phyloP scores from a whole-genome alignment of 2,797 vertebrate species.

The Mormyrops boulengeri region DNA sequence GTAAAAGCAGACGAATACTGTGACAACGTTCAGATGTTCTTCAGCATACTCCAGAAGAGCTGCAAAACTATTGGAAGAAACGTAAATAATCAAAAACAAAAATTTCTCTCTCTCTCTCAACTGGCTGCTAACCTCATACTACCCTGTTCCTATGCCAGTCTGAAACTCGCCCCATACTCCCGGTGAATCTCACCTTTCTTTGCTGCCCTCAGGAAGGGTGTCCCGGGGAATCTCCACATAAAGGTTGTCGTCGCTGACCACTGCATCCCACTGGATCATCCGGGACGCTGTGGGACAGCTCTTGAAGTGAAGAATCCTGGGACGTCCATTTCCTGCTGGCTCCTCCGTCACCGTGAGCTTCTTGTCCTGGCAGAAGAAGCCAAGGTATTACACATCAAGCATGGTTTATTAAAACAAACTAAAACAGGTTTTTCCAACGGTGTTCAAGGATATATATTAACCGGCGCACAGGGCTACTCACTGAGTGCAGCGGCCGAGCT shows the following conservation, averaged over 20 bases:
- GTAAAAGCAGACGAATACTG: slow-evolving; percentile 75
- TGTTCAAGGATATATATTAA: neutral
- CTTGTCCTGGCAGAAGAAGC: slow-evolving; percentile 56
- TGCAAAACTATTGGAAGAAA: slow-evolving; percentile 54
- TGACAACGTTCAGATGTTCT: slow-evolving; percentile 72
- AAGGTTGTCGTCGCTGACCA: slow-evolving; percentile 59
- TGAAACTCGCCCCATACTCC: neutral
- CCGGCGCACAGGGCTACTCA: slow-evolving; percentile 41
- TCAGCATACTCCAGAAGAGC: slow-evolving; percentile 73
- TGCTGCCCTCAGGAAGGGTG: slow-evolving; percentile 71
- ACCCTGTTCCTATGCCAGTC: neutral
- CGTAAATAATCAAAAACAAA: neutral
- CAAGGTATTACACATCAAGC: neutral
- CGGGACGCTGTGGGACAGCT: slow-evolving; percentile 61
- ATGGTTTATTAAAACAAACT: neutral
- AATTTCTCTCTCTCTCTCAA: neutral
- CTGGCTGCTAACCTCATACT: neutral
- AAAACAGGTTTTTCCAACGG: neutral
- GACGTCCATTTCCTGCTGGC: slow-evolving; percentile 62
- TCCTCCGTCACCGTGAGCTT: slow-evolving; percentile 73
- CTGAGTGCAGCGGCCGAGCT: slow-evolving; percentile 64
- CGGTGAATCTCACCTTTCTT: slow-evolving; percentile 61
- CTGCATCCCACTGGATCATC: slow-evolving; percentile 66
- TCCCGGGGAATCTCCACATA: slow-evolving; percentile 69
- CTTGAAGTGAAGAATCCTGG: slow-evolving; percentile 70